Evolutionary conservation across 2,888 invertebrate genomes (phyloP).

Genomic region (Gnatocerus cornutus): DNA sequence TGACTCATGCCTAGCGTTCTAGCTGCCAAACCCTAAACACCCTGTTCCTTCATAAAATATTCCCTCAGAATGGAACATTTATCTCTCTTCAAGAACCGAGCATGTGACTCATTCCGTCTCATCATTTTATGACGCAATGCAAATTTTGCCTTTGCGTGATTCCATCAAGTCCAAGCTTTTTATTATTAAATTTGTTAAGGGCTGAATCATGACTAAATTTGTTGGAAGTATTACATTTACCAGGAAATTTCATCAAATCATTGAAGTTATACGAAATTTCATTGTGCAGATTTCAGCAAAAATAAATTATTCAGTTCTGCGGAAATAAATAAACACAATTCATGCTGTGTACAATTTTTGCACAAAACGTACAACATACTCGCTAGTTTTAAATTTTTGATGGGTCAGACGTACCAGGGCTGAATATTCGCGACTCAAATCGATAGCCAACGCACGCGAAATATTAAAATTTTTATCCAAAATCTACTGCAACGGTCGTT

Average conservation of each 20-base stretch:
- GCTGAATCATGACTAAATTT: conserved; percentile 38
- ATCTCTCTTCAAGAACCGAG: conserved; percentile 27
- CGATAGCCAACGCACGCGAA: conserved; percentile 1
- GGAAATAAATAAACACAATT: conserved; percentile 1
- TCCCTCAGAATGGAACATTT: conserved; percentile 23
- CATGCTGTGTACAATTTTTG: neutral
- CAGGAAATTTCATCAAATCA: conserved; percentile 15
- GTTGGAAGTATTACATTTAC: conserved; percentile 25
- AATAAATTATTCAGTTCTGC: neutral
- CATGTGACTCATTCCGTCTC: conserved; percentile 23
- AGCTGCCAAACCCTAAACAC: conserved; percentile 45
- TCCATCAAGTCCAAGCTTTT: conserved; percentile 23
- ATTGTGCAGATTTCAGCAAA: conserved; percentile 3
- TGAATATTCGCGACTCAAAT: neutral
- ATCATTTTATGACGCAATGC: conserved; percentile 22
- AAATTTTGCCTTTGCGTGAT: conserved; percentile 26
- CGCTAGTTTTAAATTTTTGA: neutral
- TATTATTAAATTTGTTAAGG: conserved; percentile 42
- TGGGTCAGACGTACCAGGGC: neutral
- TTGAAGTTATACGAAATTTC: conserved; percentile 3
- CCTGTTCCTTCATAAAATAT: conserved; percentile 38
- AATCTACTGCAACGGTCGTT: neutral
- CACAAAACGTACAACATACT: neutral
- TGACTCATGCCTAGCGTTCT: conserved; percentile 44
- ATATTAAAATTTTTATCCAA: neutral